Evolutionary conservation across 2,888 invertebrate species (phyloP), one percentile per base, ranked within the genome.

Genomic region (Autographa pulchrina): DNA sequence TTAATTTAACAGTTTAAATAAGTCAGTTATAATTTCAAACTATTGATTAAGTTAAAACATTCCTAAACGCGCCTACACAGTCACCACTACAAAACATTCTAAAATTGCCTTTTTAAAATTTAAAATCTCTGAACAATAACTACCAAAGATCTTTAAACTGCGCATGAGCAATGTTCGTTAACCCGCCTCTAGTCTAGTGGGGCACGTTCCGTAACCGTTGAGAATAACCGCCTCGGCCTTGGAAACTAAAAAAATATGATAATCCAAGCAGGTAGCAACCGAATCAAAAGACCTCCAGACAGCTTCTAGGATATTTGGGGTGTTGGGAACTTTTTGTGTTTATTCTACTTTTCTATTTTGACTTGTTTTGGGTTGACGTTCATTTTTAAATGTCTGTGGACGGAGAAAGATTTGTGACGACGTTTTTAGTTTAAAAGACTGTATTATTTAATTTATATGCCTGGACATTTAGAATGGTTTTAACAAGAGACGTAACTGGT

Each of bases 221-320:
- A 78, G 75, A 80, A 86, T 84, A 80, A 81, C 82, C 67, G 75
- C 52, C 71, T 68, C 78, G 88, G 81, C 92, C 91, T 92, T 91
- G 89, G 62, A 76, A 68, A 81, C 79, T 48, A 86, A 86, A 86
- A 88, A 89, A 84, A 75, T 71, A 77, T 59, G 73, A 82, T 82
- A 83, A 82, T 77, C 77, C 69, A 74, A 69, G 69, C 74, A 91
- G 91, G 91, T 91, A 91, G 91, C 87, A 85, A 89, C 88, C 68
- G 74, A 88, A 89, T 84, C 75, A 75, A 77, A 83, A 85, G 86
- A 83, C 78, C 76, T 66, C 56, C 48, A 74, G 77, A 76, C 66
- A 65, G 32, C 72, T 68, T 76, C 75, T 81, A 73, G 65, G 72
- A 75, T 61, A 13, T 70, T 69, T 65, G 67, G 64, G 65, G 41